Evolutionary conservation across 2,797 vertebrate genomes (phyloP), one percentile per base, ranked within the genome.

Genomic region (Spinus olivaceus): DNA sequence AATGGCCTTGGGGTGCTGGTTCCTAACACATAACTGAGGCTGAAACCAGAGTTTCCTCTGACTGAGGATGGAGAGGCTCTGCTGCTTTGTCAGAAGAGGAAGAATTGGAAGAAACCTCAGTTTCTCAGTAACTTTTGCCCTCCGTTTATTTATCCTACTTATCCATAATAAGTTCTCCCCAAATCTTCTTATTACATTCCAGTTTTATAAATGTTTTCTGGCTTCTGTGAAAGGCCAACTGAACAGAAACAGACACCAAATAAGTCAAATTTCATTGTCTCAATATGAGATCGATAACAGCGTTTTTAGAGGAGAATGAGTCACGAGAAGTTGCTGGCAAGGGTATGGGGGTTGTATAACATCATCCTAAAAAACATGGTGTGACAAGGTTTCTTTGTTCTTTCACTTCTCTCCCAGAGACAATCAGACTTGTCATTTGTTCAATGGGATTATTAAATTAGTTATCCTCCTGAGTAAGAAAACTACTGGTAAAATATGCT

Each of bases 331-430:
- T 76, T 91, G 66, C 70, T 92, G 91, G 82, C 59, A 88, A 79
- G 65, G 51, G n/a, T 78, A 46, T 74, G 66, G 63, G 72, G 24
- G 41, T 49, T 78, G 65, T 90, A 85, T 91, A 96, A 88, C 33
- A 84, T 90, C 42, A 85, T 88, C 76, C 63, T 64, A 56, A 93
- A 91, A 95, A 83, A 14, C 53, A 57, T 61, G 15, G 41, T 76
- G 69, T 91, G 76, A 90, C 89, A 95, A 86, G 65, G 65, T 93
- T 94, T 93, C 79, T 90, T 92, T 91, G 69, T 96, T 94, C 70
- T 73, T 88, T 86, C 33, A 30, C 73, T 93, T 63, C 63, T 90
- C 63, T 93, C 82, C 66, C 37, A 83, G 93, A 91, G 76, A 96
- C 81, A 92, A 53, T 90, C 78, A 88, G 76, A 66, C 63, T 63